A percentile compares a stretch with the other conserved stretches of the same genome.
Conservation (phyloP, 2,888 invertebrate species). For the Volucella bombylans region DNA sequence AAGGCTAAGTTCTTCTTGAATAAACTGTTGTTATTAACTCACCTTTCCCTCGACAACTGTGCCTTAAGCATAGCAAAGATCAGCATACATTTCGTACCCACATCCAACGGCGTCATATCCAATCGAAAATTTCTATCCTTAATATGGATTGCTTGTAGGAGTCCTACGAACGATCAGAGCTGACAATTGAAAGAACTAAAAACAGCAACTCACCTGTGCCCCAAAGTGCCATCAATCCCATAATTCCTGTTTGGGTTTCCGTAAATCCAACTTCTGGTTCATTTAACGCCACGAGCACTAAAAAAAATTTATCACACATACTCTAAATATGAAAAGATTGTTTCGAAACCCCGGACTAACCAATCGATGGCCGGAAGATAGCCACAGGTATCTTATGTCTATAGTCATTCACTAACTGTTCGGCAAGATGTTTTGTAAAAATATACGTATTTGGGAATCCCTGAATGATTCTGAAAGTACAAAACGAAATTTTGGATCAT, state of each 20-base stretch:
- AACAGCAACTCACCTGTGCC: conserved; percentile 73
- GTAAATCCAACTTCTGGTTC: conserved; percentile 78
- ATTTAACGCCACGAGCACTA: conserved; percentile 76
- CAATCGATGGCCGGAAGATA: conserved; percentile 94
- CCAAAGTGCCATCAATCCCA: conserved; percentile 77
- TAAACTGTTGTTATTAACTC: not conserved
- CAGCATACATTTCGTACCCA: conserved; percentile 76
- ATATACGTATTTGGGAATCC: conserved; percentile 93
- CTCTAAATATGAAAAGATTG: not conserved
- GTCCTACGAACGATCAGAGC: not conserved
- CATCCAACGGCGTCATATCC: conserved; percentile 78
- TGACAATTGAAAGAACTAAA: not conserved
- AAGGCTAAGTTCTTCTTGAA: too few relatives aligned
- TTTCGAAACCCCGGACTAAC: conserved; percentile 79
- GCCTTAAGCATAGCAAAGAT: conserved; percentile 73
- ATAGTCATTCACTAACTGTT: conserved; percentile 89
- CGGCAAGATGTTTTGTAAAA: conserved; percentile 93
- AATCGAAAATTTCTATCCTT: conserved; percentile 37
- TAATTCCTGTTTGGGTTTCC: conserved; percentile 77
- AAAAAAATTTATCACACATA: not conserved
- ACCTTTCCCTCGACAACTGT: conserved; percentile 73
- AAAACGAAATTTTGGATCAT: too few relatives aligned
- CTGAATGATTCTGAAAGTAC: conserved; percentile 74
- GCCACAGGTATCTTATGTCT: conserved; percentile 87
- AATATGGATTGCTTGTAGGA: conserved; percentile 2